A percentile compares a stretch with the other conserved stretches of the same genome.
Conservation (phyloP, 2,888 invertebrate genomes). For the Ennomos erosarius region DNA sequence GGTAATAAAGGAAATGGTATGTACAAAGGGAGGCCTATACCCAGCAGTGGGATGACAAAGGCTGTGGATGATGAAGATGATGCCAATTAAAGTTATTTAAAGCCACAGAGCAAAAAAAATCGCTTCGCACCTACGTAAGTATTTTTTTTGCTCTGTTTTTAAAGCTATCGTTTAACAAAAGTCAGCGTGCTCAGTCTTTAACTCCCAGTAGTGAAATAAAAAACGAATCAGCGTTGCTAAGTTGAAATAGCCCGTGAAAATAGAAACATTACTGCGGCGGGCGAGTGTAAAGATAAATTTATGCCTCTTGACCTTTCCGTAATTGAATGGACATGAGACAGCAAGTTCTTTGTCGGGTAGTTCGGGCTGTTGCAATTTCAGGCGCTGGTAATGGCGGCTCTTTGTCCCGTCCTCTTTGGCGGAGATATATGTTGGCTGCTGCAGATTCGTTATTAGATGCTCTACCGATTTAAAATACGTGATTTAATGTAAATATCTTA, state of each 20-base stretch:
- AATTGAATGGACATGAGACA: constrained; percentile 73
- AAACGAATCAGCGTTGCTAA: constrained; percentile 17
- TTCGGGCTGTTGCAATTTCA: constrained; percentile 57
- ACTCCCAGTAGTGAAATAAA: constrained; percentile 13
- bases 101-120: too few species aligned
- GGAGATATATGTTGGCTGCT: constrained; percentile 15
- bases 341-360: constrained; percentile 61
- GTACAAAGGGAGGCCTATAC: too few species aligned
- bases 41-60: too few species aligned
- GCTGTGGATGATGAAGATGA: too few species aligned
- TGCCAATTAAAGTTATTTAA: too few species aligned
- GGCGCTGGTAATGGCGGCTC: constrained; percentile 56
- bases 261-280: constrained; percentile 28
- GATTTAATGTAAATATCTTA: constrained; percentile 9
- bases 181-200: not conserved
- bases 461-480: constrained; percentile 13
- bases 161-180: too few species aligned
- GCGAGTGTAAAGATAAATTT: constrained; percentile 40
- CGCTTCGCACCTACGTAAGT: too few species aligned
- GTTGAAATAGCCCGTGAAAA: constrained; percentile 28
- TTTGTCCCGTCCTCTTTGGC: constrained; percentile 53
- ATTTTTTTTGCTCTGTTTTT: too few species aligned
- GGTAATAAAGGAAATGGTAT: too few species aligned
- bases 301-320: constrained; percentile 61
- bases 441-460: constrained; percentile 12